phyloP scores from a whole-genome alignment of 2,888 invertebrate species.

The Malachius bipustulatus region DNA sequence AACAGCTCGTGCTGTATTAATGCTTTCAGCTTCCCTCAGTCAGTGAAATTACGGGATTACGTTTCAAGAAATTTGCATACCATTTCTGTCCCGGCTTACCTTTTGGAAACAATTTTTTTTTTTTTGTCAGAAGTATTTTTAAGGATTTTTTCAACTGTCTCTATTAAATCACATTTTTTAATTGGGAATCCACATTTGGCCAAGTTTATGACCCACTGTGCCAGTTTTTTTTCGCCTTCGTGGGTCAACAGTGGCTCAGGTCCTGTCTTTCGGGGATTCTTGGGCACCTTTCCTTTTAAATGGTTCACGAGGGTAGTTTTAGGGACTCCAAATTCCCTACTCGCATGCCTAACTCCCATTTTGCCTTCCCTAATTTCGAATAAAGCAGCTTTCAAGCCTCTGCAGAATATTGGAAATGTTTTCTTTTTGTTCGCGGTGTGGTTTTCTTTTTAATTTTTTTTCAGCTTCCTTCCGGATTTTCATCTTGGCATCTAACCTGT shows the following conservation, averaged over 20 bases:
- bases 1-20: slow-evolving; percentile 23
- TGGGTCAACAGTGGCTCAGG: slow-evolving; percentile 20
- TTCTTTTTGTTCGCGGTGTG: too few relatives aligned
- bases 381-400: neutral
- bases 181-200: slow-evolving; percentile 7
- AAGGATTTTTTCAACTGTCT: neutral
- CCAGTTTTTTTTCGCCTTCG: slow-evolving; percentile 22
- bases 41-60: slow-evolving; percentile 18
- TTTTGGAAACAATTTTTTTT: slow-evolving; percentile 13
- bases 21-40: slow-evolving; percentile 23
- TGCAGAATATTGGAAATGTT: too few relatives aligned
- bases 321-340: slow-evolving; percentile 13
- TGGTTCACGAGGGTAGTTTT: slow-evolving; percentile 14
- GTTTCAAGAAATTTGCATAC: slow-evolving; percentile 23
- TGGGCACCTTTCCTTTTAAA: slow-evolving; percentile 15
- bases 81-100: slow-evolving; percentile 21
- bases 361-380: neutral
- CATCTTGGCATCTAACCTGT: too few relatives aligned
- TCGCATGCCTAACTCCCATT: slow-evolving; percentile 9
- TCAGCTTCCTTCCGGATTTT: too few relatives aligned
- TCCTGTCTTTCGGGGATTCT: slow-evolving; percentile 20
- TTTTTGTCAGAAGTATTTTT: neutral
- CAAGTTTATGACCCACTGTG: slow-evolving; percentile 20
- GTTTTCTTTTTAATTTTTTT: too few relatives aligned
- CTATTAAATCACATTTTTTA: neutral